These are phyloP conservation scores for Psittacula cyanocephala DNA, from an alignment of 2,113 vertebrate genomes.

Conservation along the genomic window DNA sequence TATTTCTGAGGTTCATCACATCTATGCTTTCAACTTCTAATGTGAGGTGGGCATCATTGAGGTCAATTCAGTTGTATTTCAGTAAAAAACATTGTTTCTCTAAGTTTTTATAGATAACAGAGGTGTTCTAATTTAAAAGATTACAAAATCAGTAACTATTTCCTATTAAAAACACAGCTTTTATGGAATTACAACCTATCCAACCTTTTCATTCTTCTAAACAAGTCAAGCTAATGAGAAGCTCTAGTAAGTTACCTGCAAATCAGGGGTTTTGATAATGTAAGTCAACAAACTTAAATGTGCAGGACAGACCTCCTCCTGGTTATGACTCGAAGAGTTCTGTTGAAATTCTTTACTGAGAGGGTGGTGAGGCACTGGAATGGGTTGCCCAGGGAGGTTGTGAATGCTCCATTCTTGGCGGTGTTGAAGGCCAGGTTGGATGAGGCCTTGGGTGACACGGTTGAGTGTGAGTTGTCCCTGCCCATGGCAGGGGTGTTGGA, in stretches of 20 bases:
- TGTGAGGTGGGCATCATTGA: not conserved
- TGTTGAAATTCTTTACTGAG: too few relatives aligned
- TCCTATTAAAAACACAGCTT: not conserved
- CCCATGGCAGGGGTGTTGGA: too few relatives aligned
- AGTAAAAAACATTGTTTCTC: not conserved
- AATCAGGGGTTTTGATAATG: not conserved
- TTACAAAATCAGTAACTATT: not conserved
- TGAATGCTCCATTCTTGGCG: too few relatives aligned
- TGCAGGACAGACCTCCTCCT: not conserved
- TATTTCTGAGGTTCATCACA: not conserved
- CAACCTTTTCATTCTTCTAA: not conserved
- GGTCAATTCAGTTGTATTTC: not conserved
- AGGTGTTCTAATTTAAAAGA: not conserved
- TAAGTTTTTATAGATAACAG: not conserved
- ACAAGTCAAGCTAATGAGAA: not conserved
- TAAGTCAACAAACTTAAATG: not conserved
- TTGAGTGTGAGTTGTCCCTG: too few relatives aligned
- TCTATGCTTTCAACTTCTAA: not conserved
- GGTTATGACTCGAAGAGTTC: not conserved
- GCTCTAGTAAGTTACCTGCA: not conserved
- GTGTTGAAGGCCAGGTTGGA: too few relatives aligned
- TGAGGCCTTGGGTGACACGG: too few relatives aligned
- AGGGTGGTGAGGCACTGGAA: too few relatives aligned
- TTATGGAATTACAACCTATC: not conserved
- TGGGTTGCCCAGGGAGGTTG: too few relatives aligned